Evolutionary conservation across 2,113 vertebrate genomes (phyloP), one percentile per base, ranked within the genome.

Genomic region (Odobenus rosmarus): DNA sequence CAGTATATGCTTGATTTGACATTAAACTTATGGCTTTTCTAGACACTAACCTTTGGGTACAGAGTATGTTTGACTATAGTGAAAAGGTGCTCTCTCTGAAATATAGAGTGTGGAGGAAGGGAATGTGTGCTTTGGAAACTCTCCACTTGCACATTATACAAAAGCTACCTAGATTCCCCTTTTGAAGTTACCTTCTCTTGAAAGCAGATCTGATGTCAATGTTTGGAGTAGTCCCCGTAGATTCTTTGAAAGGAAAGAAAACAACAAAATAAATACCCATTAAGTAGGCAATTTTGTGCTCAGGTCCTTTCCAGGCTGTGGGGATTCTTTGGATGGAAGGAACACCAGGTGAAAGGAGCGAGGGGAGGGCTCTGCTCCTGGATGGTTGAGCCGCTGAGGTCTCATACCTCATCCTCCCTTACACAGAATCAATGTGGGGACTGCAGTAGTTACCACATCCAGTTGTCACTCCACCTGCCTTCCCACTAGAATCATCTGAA

Each of bases 181-280:
- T 71, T 88, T 51, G 64, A 94, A 94, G 97, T 99, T 99, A 99
- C 99, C 99, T 99, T 99, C 99, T 99, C 99, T 99, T 99, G 99
- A 99, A 99, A 98, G 99, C 99, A 97, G 99, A 99, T 98, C 99
- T 99, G 98, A 99, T 99, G 98, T 99, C 99, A 98, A 99, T 99
- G 98, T 96, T 99, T 97, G 99, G 99, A 96, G 99, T 98, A 93
- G 98, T 98, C 42, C 99, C 99, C 31, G 98, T 99, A 76, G 98
- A 96, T 98, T 99, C 99, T 99, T 98, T 67, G 98, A 99, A 98
- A 98, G 88, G 98, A 55, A 26, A 97, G 95, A 89, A 97, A 96
- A 96, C 9, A 74, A 55, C 5, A 92, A 53, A 88, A 46, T 82
- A 92, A 97, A 95, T 96, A 97, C 6, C 46, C 14, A 76, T 46